Evolutionary conservation across 2,113 vertebrate genomes (phyloP).

Genomic region (Notechis scutatus): DNA sequence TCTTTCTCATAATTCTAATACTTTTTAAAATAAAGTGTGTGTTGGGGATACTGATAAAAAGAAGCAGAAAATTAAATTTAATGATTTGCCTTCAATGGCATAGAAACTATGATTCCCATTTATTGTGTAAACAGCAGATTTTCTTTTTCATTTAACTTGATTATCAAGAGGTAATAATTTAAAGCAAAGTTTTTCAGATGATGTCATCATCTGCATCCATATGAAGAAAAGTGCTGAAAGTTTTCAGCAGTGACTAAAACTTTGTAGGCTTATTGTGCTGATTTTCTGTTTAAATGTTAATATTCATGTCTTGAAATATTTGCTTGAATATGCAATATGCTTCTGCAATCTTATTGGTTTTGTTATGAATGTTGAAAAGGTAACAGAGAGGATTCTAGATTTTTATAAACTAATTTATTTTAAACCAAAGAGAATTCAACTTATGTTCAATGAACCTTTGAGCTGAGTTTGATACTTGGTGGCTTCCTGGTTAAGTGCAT

Average conservation of each 20-base stretch:
- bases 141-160: background rate
- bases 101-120: background rate
- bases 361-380: background rate
- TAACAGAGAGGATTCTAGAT: background rate
- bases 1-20: slow-evolving; percentile 25
- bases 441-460: background rate
- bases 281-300: background rate
- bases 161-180: slow-evolving; percentile 8
- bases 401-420: background rate
- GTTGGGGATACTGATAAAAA: background rate
- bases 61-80: slow-evolving; percentile 13
- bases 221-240: slow-evolving; percentile 1
- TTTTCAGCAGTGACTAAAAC: background rate
- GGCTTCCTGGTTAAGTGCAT: no score
- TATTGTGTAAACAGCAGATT: background rate
- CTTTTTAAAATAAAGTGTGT: slow-evolving; percentile 32
- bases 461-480: background rate
- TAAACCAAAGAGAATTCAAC: background rate
- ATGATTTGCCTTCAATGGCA: background rate
- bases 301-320: background rate
- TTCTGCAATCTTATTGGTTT: background rate
- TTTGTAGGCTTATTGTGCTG: background rate
- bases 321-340: background rate
- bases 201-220: background rate
- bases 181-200: background rate